Evolutionary conservation across 2,797 vertebrate species (phyloP).

Genomic region (Anguilla obscura): DNA sequence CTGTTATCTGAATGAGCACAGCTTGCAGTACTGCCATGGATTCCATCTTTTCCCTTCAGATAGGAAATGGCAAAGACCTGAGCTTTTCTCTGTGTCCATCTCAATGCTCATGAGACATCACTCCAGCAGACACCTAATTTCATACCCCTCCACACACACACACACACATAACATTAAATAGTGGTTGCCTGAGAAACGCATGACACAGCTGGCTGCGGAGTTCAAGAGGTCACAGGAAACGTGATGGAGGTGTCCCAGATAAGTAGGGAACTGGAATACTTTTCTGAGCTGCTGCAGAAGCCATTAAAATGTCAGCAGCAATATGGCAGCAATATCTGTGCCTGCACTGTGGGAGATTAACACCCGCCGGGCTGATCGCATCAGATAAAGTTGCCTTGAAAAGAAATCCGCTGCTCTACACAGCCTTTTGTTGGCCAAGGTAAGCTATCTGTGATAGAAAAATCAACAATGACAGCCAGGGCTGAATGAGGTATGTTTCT

Average conservation of each 20-base stretch:
- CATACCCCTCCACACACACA: slow-evolving; percentile 32
- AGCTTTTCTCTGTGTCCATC: slow-evolving; percentile 48
- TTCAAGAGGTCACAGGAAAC: slow-evolving; percentile 33
- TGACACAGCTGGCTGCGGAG: slow-evolving; percentile 36
- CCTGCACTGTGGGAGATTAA: slow-evolving; percentile 34
- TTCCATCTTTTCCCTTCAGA: slow-evolving; percentile 32
- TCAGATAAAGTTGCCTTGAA: slow-evolving; percentile 49
- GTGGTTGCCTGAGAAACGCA: slow-evolving; percentile 49
- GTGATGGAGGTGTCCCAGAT: slow-evolving; percentile 20
- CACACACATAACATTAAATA: slow-evolving; percentile 40
- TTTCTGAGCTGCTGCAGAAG: slow-evolving; percentile 9
- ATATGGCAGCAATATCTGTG: slow-evolving; percentile 42
- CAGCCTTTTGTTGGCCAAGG: slow-evolving; percentile 42
- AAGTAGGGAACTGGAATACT: slow-evolving; percentile 23
- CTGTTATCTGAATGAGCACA: slow-evolving; percentile 58
- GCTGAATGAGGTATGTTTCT: slow-evolving; percentile 49
- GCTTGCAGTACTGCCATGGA: slow-evolving; percentile 50
- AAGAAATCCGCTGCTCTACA: slow-evolving; percentile 23
- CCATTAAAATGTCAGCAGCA: slow-evolving; percentile 34
- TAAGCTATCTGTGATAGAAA: slow-evolving; percentile 39
- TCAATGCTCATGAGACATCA: slow-evolving; percentile 51
- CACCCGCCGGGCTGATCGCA: slow-evolving; percentile 41
- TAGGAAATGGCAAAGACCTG: slow-evolving; percentile 37
- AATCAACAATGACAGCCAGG: slow-evolving; percentile 58
- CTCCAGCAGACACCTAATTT: slow-evolving; percentile 30